A percentile compares a stretch with the other conserved stretches of the same genome.
phyloP scores from a whole-genome alignment of 1,140 invertebrate species.

The Saccostrea cuccullata region DNA sequence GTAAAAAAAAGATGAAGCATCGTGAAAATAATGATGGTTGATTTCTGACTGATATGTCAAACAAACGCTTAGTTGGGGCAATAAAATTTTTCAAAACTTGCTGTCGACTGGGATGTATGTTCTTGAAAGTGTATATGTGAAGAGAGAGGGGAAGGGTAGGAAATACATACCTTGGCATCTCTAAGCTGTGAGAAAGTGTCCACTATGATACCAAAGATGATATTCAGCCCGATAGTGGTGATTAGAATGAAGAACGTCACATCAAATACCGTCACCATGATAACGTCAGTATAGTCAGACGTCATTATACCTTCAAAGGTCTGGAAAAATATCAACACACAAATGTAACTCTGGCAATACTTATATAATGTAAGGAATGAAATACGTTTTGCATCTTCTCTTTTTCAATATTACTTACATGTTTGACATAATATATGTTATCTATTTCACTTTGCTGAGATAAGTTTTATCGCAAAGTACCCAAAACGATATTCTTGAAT shows the following conservation, averaged over 20 bases:
- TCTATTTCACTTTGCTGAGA: too few species aligned
- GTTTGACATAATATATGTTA: too few species aligned
- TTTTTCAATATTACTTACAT: too few species aligned
- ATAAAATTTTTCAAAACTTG: too few species aligned
- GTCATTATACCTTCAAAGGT: slow-evolving; percentile 61
- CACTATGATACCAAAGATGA: slow-evolving; percentile 77
- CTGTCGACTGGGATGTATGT: too few species aligned
- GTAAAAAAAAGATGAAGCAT: slow-evolving; percentile 43
- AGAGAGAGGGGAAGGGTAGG: background rate
- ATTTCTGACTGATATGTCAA: background rate
- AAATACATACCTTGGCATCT: slow-evolving; percentile 70
- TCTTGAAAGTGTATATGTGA: too few species aligned
- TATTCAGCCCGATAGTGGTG: slow-evolving; percentile 75
- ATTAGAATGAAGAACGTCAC: slow-evolving; percentile 76
- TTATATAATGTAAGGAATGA: too few species aligned
- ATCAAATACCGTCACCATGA: slow-evolving; percentile 65
- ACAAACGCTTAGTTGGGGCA: too few species aligned
- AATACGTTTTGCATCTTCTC: too few species aligned
- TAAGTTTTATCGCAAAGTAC: too few species aligned
- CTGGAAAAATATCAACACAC: slow-evolving; percentile 46
- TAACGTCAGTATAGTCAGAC: slow-evolving; percentile 48
- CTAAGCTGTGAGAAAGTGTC: slow-evolving; percentile 76
- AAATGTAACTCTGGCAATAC: background rate
- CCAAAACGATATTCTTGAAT: too few species aligned
- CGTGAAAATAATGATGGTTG: background rate